Base-by-base conservation (phyloP, 2,797 vertebrate species). In the Sciurus vulgaris region DNA sequence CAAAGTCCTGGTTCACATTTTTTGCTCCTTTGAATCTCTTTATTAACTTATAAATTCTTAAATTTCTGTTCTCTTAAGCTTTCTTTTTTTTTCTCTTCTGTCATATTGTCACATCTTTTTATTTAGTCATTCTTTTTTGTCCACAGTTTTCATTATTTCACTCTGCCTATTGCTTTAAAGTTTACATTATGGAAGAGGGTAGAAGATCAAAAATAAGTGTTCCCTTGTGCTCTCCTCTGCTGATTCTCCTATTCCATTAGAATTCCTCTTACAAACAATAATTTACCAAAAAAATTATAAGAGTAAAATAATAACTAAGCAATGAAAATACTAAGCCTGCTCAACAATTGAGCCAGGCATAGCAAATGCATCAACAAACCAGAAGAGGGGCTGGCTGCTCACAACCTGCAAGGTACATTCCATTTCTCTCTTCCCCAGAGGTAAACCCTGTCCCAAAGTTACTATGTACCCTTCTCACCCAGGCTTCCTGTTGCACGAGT, bases 11-110 rank as follows among this genome's bases (percentile, higher is more conserved):
- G 61, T 28, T 51, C 33, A 12, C 2, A 22, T 83, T 87, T 81
- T 89, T 78, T 51, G 28, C 38, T 35, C 49, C 7, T 12, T n/a
- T 61, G 41, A 54, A 54, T n/a, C 9, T 86, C 67, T 38, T 28
- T 15, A 2, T 74, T 61, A 54, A 56, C 35, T 63, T 85, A 7
- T 9, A 72, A 74, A 85, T 81, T 76, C 44, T 85, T 47, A 51
- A 67, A 41, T 61, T 74, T 73, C 83, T 81, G 3, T 28, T 73
- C 77, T 73, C 67, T 69, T 79, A 63, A 87, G 54, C 59, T 85
- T 88, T 87, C 0, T 0, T 51, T 88, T 61, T 70, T 56, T 81
- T 44, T 33, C 73, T 92, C 86, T 17, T 61, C 18, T 26, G 28
- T n/a, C 30, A 10, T 15, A 54, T 47, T 26, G 3, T 41, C 44